phyloP scores from a whole-genome alignment of 2,113 vertebrate species.

The Gallinago paraguaiae region DNA sequence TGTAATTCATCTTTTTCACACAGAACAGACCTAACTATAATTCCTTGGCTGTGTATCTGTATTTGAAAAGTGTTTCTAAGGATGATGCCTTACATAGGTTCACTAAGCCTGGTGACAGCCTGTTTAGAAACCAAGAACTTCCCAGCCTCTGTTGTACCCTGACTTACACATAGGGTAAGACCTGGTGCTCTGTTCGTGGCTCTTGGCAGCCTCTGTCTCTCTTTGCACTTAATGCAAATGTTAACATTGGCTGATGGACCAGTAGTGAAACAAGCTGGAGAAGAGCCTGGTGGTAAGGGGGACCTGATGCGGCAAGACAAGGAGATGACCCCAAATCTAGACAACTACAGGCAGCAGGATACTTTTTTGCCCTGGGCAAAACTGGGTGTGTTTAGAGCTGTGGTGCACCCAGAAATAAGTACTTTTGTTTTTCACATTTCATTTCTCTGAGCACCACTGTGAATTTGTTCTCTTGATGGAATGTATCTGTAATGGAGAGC shows the following conservation, averaged over 20 bases:
- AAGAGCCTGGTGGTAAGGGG: background rate
- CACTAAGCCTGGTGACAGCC: background rate
- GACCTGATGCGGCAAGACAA: background rate
- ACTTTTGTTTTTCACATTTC: background rate
- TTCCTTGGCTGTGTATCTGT: background rate
- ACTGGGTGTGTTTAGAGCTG: background rate
- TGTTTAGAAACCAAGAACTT: background rate
- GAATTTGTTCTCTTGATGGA: background rate
- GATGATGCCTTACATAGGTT: background rate
- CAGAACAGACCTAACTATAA: background rate
- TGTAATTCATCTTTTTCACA: background rate
- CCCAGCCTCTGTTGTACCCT: background rate
- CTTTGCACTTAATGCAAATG: background rate
- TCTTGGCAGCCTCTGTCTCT: background rate
- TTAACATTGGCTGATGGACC: background rate
- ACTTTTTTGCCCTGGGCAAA: background rate
- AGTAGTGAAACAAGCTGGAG: background rate
- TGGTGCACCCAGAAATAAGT: background rate
- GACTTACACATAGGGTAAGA: rapidly evolving
- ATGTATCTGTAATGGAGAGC: background rate
- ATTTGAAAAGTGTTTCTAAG: background rate
- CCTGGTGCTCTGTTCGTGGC: rapidly evolving
- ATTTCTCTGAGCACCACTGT: background rate
- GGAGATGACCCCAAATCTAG: background rate
- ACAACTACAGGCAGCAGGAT: background rate